Conservation (phyloP, 64 coral and sea anemone genomes). For the Platygyra sinensis region DNA sequence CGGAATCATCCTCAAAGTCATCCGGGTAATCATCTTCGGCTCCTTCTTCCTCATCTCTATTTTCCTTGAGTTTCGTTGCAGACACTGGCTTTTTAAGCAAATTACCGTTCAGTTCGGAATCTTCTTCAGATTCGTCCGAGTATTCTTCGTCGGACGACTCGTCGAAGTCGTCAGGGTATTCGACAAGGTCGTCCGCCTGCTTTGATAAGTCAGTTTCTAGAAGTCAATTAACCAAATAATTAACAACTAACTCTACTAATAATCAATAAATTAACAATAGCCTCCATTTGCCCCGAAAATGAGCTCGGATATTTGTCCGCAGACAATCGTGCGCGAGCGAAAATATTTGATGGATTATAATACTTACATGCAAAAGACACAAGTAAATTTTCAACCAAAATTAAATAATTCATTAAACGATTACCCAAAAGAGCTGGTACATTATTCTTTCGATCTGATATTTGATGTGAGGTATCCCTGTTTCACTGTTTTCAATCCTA, state of each 20-base stretch:
- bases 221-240: not conserved
- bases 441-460: too few species aligned
- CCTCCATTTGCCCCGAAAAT: too few species aligned
- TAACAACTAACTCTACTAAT: not conserved
- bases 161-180: slow-evolving; percentile 90
- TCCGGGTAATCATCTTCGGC: slow-evolving; percentile 67
- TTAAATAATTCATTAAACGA: too few species aligned
- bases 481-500: too few species aligned
- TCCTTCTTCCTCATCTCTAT: slow-evolving; percentile 17
- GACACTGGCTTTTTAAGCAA: slow-evolving; percentile 62
- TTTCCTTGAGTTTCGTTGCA: slow-evolving; percentile 28
- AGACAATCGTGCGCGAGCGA: too few species aligned
- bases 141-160: slow-evolving; percentile 69
- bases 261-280: not conserved
- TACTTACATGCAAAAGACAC: too few species aligned
- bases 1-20: slow-evolving; percentile 89
- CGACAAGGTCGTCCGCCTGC: slow-evolving; percentile 34
- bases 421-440: too few species aligned
- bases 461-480: too few species aligned
- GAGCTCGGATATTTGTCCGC: too few species aligned
- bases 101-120: slow-evolving; percentile 33
- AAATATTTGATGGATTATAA: too few species aligned
- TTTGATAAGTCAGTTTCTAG: slow-evolving; percentile 3
- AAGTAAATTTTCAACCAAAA: too few species aligned
- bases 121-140: slow-evolving; percentile 80